These are phyloP conservation scores for Tenebrosternarchus preto DNA, from an alignment of 2,113 vertebrate genomes.

Conservation along the genomic window DNA sequence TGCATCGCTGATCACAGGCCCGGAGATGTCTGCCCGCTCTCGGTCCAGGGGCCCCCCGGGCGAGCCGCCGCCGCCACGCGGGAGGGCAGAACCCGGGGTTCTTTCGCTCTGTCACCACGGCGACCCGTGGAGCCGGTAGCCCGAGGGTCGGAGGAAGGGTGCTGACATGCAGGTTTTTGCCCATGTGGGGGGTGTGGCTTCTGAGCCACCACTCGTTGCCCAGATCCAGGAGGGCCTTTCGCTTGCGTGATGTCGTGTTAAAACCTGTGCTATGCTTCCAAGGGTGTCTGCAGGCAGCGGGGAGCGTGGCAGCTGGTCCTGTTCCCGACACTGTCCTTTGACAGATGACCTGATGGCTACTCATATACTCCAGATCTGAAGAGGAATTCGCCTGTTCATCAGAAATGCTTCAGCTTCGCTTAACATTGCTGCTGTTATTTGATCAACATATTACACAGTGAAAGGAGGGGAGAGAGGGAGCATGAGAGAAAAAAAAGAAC, in stretches of 20 bases:
- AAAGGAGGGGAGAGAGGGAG: conserved; percentile 42
- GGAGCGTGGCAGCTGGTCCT: neutral
- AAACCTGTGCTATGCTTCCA: neutral
- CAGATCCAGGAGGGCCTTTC: neutral
- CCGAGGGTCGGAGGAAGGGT: neutral
- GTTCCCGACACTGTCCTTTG: neutral
- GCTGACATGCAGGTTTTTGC: conserved; percentile 23
- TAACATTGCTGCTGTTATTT: conserved; percentile 55
- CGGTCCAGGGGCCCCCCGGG: conserved; percentile 45
- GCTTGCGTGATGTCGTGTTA: neutral
- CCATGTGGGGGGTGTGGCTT: neutral
- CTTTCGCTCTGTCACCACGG: conserved; percentile 41
- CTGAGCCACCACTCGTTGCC: neutral
- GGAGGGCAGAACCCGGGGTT: conserved; percentile 9
- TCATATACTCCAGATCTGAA: neutral
- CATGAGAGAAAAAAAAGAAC: conserved; percentile 46
- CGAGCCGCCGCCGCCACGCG: conserved; percentile 50
- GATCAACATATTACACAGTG: conserved; percentile 55
- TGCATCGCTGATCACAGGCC: conserved; percentile 71
- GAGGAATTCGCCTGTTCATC: conserved; percentile 3
- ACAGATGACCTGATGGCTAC: conserved; percentile 24
- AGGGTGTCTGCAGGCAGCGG: neutral
- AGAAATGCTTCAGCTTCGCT: conserved; percentile 1
- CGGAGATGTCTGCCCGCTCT: conserved; percentile 50
- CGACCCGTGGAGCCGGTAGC: conserved; percentile 13